phyloP scores from a whole-genome alignment of 2,888 invertebrate species.

The Laspeyria flexula region DNA sequence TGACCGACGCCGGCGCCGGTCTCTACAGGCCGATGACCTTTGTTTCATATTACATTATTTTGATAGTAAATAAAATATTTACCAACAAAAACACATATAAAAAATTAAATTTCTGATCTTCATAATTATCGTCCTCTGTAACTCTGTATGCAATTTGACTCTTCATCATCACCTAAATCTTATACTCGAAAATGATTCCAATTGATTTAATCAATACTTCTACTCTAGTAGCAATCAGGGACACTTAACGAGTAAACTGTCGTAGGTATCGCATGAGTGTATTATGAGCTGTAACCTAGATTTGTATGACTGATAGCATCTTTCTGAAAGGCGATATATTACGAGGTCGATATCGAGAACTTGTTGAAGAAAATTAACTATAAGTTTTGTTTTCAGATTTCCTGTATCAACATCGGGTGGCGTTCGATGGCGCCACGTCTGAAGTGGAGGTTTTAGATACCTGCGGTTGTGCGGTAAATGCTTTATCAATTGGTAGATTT shows the following conservation, averaged over 20 bases:
- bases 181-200: conserved; percentile 28
- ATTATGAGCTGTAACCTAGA: conserved; percentile 63
- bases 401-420: conserved; percentile 91
- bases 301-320: conserved; percentile 61
- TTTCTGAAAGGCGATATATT: conserved; percentile 55
- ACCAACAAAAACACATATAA: neutral
- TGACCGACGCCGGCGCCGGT: conserved; percentile 70
- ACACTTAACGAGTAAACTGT: conserved; percentile 53
- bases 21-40: conserved; percentile 70
- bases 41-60: conserved; percentile 38
- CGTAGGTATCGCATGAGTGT: conserved; percentile 49
- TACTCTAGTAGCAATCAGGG: conserved; percentile 31
- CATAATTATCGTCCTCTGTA: too few relatives aligned
- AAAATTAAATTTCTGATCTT: too few relatives aligned
- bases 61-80: conserved; percentile 5
- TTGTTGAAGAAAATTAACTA: conserved; percentile 36
- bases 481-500: conserved; percentile 28
- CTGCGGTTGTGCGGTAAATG: conserved; percentile 91
- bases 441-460: conserved; percentile 93
- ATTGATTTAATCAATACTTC: conserved; percentile 35
- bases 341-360: conserved; percentile 44
- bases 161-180: conserved; percentile 34
- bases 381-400: conserved; percentile 86
- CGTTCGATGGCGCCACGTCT: conserved; percentile 91
- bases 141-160: too few relatives aligned